Base-by-base conservation (phyloP, 2,888 invertebrate genomes). In the Cantharis rustica region DNA sequence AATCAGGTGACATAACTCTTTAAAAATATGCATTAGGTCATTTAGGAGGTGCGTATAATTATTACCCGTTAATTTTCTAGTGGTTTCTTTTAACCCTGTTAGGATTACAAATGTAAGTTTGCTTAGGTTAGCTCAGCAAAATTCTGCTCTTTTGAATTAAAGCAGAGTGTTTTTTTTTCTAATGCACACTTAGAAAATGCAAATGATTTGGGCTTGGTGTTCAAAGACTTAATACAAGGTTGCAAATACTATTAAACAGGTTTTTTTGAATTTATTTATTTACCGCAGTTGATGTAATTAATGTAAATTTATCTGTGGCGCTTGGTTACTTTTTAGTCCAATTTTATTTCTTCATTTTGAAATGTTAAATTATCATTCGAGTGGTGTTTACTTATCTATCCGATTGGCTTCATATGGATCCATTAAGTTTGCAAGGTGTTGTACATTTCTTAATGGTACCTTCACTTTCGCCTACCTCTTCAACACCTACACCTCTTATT, bases 1-100 rank as follows among this genome's bases (percentile, higher is more conserved):
- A 66, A 66, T 66, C 23, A 66, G 64, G 64, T 66, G 64, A 66
- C 64, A 66, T 66, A 66, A 66, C 20, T 16, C 23, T 66, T 66
- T 66, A 66, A 20, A 66, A 20, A 66, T 66, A 66, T 20, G 9
- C n/a, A n/a, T 17, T 20, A 66, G 17, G 17, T 16, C 10, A 64
- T 17, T 17, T 64, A 13, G 20, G 64, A 4, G 16, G 13, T 17
- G 17, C 23, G 13, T 20, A 63, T 2, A 9, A 20, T 20, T 7
- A 13, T 20, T 15, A 16, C 5, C 64, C 0, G 10, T 20, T 66
- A 4, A 64, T 20, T n/a, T 66, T 66, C 23, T 66, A 2, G 23
- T 20, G n/a, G 47, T 47, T n/a, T 7, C 7, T n/a, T 47, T 47
- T 47, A 47, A n/a, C 47, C 47, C 31, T n/a, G 7, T 7, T 1